Evolutionary conservation across 2,888 invertebrate genomes (phyloP).

Genomic region (Tachina lurida): DNA sequence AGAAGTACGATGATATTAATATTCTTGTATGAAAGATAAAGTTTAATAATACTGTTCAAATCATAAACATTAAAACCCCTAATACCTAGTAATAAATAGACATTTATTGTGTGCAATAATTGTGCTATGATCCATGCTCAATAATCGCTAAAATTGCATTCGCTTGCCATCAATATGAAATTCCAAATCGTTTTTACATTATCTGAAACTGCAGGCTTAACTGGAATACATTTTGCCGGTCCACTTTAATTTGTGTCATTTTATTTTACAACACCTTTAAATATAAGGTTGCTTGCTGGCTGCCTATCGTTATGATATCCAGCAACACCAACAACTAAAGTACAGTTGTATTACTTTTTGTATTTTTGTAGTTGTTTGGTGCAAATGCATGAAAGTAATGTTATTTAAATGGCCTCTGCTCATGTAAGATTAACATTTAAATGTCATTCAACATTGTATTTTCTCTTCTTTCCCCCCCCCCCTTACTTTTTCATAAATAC

Average conservation of each 20-base stretch:
- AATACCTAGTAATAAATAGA: no score
- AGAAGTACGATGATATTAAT: no score
- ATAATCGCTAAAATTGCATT: no score
- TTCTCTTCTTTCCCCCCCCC: not conserved
- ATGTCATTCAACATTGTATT: slow-evolving; percentile 58
- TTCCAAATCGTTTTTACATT: no score
- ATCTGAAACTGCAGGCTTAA: no score
- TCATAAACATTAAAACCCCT: no score
- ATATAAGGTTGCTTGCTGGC: not conserved
- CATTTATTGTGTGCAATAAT: no score
- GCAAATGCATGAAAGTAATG: slow-evolving; percentile 50
- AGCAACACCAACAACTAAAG: not conserved
- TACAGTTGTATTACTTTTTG: not conserved
- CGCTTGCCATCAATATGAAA: no score
- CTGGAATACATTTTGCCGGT: no score
- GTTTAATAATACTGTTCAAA: no score
- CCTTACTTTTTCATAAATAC: slow-evolving; percentile 52
- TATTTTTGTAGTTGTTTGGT: not conserved
- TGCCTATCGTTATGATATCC: not conserved
- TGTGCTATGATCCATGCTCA: no score
- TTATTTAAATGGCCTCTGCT: slow-evolving; percentile 61
- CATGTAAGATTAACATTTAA: slow-evolving; percentile 68
- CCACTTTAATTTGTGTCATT: not conserved
- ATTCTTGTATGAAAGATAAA: no score
- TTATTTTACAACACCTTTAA: not conserved